phyloP scores from a whole-genome alignment of 2,113 vertebrate species.

The Anhinga rufa region DNA sequence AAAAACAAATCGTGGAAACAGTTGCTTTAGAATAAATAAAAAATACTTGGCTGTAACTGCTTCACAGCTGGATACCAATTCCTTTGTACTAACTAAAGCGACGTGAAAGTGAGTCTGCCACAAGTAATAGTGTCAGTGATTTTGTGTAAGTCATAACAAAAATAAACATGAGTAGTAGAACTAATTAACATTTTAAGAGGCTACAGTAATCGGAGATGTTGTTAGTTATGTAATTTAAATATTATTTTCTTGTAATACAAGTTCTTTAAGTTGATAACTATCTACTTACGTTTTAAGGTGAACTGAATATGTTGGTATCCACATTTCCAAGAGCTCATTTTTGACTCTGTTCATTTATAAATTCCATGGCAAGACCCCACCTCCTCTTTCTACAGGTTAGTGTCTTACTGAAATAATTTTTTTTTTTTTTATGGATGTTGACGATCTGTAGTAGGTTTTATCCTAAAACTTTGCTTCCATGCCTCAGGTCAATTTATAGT shows the following conservation, averaged over 20 bases:
- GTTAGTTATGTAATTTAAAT: conserved; percentile 18
- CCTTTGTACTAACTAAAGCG: background rate
- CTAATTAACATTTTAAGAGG: background rate
- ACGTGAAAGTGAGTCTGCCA: background rate
- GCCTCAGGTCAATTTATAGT: background rate
- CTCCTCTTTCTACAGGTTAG: background rate
- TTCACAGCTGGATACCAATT: background rate
- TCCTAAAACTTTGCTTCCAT: background rate
- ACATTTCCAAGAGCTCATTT: background rate
- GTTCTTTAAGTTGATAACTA: conserved; percentile 2
- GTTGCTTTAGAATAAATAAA: background rate
- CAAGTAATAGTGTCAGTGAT: background rate
- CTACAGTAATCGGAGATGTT: background rate
- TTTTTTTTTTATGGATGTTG: background rate
- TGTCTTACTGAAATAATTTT: background rate
- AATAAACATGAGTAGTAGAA: background rate
- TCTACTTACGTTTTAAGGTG: background rate
- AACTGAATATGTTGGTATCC: background rate
- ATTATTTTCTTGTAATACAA: conserved; percentile 2
- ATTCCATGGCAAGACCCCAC: background rate
- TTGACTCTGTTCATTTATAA: background rate
- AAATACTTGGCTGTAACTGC: background rate
- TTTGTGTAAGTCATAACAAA: background rate
- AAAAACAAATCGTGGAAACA: background rate
- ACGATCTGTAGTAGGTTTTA: background rate